Evolutionary conservation across 37 sponge, comb jelly and placozoan species (phyloP), one percentile per base, ranked within the genome.

Genomic region (Geodia barretti): DNA sequence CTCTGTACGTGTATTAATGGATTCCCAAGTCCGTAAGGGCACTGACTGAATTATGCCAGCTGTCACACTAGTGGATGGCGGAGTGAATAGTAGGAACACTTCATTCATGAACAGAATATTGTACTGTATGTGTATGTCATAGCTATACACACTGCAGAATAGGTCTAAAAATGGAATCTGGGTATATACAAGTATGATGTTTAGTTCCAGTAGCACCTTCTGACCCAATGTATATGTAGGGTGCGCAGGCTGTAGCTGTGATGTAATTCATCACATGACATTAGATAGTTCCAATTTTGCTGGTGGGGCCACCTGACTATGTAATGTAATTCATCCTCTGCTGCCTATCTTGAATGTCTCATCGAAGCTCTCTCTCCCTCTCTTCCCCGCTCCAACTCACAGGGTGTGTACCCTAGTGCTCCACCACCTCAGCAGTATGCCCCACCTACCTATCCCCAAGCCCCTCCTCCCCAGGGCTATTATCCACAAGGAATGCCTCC

Each of bases 391-490:
- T 17, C 41, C 28, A 60, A n/a, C n/a, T n/a, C n/a, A n/a, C 54
- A 47, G 54, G 54, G 54, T 47, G 54, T 47, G 54, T 47, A 47
- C 14, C 54, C 54, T 14, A 47, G 54, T 34, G 54, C 63, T 30
- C 77, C 62, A 7, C 62, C 77, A 11, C 75, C 64, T 3, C 69
- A 68, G 4, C 36, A 68, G 21, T 68, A 68, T 19, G 35, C 69
- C 1, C 32, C 69, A 68, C 69, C 36, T 21, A 30, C 69, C 21
- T 34, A 30, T 68, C 69, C 69, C 32, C 69, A 68, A 34, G 69
- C 32, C 19, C 69, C 38, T 38, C 75, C 75, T 23, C 78, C 35
- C 14, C 79, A 20, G 31, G 79, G 68, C 29, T 79, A 79, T 66
- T 36, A 26, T 34, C 79, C 68, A 33, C 76, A 72, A 19, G 41